These are phyloP conservation scores for Nyctereutes procyonoides DNA, from an alignment of 2,113 vertebrate genomes.

Conservation along the genomic window DNA sequence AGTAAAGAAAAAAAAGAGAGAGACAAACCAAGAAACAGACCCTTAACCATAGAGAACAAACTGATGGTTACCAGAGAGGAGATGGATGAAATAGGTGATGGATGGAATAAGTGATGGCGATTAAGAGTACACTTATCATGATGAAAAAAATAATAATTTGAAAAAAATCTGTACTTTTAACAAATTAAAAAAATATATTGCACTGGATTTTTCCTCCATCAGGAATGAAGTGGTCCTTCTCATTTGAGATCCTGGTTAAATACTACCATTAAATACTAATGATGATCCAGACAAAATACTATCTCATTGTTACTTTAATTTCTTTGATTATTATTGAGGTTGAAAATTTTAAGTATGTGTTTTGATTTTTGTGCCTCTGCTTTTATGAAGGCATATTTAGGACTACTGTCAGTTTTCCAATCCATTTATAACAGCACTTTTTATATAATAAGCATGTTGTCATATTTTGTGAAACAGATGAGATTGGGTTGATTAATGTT, in stretches of 20 bases:
- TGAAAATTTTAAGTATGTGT: neutral
- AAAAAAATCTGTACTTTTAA: neutral
- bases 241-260: neutral
- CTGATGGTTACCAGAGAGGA: neutral
- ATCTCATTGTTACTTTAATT: neutral
- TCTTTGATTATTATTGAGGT: neutral
- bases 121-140: neutral
- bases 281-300: neutral
- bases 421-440: neutral
- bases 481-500: neutral
- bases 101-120: neutral
- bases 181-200: neutral
- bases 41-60: neutral
- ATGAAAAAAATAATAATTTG: neutral
- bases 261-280: constrained; percentile 17
- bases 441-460: neutral
- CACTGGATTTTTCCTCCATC: neutral
- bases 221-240: neutral
- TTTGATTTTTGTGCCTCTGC: neutral
- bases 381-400: neutral
- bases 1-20: neutral
- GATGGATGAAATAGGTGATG: neutral
- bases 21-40: neutral
- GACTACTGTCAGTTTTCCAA: neutral
- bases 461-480: neutral